Evolutionary conservation across 2,888 invertebrate species (phyloP).

Genomic region (Cantharis rustica): DNA sequence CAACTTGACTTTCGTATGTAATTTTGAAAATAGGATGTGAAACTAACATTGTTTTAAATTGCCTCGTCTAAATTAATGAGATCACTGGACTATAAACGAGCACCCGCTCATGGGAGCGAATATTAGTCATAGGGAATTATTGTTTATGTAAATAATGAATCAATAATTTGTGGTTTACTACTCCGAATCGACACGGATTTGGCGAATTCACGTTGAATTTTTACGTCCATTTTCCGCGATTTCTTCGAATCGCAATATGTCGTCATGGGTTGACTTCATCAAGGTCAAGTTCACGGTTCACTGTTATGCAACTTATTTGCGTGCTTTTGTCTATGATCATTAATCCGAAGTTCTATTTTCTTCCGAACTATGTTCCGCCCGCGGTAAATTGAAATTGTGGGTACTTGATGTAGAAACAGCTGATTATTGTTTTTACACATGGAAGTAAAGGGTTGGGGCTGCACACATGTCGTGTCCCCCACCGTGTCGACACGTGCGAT

Average conservation of each 20-base stretch:
- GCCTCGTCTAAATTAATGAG: slow-evolving; percentile 9
- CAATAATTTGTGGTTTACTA: neutral
- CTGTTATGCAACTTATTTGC: slow-evolving; percentile 24
- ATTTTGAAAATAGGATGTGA: neutral
- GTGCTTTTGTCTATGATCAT: slow-evolving; percentile 28
- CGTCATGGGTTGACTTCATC: slow-evolving; percentile 32
- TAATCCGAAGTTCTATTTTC: neutral
- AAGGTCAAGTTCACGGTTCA: slow-evolving; percentile 36
- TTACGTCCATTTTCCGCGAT: slow-evolving; percentile 24
- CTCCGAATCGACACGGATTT: slow-evolving; percentile 5
- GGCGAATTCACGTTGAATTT: slow-evolving; percentile 19
- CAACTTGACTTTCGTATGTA: neutral
- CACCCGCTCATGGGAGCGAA: neutral
- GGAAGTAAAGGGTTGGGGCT: slow-evolving; percentile 9
- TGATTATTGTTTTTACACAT: slow-evolving; percentile 11
- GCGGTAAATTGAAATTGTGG: neutral
- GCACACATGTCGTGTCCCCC: slow-evolving; percentile 19
- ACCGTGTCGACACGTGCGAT: slow-evolving; percentile 17
- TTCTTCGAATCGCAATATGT: slow-evolving; percentile 21
- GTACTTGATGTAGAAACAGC: slow-evolving; percentile 9
- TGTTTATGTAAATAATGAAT: slow-evolving; percentile 7
- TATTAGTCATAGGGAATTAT: slow-evolving; percentile 17
- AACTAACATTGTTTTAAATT: neutral
- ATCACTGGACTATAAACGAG: slow-evolving; percentile 18
- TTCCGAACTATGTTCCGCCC: neutral